phyloP scores from a whole-genome alignment of 1,140 invertebrate genomes.

The Aphaenogaster ashmeadi region DNA sequence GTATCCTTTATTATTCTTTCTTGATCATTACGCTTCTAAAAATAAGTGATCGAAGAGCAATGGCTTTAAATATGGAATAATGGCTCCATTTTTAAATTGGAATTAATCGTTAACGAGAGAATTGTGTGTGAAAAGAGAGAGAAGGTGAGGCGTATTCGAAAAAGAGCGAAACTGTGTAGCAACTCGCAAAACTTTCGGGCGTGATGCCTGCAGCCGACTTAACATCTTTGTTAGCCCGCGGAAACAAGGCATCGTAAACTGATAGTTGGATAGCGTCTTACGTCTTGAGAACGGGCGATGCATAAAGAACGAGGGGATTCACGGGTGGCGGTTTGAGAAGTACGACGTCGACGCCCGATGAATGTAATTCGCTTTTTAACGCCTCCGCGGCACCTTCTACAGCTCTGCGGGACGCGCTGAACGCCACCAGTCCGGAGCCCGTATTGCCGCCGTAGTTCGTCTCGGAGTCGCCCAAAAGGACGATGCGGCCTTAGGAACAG shows the following conservation, averaged over 20 bases:
- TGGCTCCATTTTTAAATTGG: neutral
- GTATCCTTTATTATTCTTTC: neutral
- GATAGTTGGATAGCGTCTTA: conserved; percentile 72
- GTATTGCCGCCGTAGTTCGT: conserved; percentile 79
- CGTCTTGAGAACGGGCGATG: conserved; percentile 88
- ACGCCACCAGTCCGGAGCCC: conserved; percentile 89
- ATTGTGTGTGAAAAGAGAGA: neutral
- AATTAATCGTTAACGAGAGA: conserved; percentile 10
- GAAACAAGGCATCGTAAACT: conserved; percentile 44
- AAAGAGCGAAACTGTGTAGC: conserved; percentile 5
- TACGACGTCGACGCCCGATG: conserved; percentile 91
- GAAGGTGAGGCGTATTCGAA: neutral
- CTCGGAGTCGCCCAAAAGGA: conserved; percentile 85
- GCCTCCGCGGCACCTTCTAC: conserved; percentile 92
- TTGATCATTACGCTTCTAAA: neutral
- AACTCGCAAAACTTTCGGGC: conserved; percentile 24
- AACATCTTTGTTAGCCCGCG: conserved; percentile 43
- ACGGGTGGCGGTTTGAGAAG: conserved; percentile 91
- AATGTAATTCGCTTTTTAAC: conserved; percentile 90
- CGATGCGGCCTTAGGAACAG: conserved; percentile 83
- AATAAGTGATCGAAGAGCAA: neutral
- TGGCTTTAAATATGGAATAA: neutral
- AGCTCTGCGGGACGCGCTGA: conserved; percentile 90
- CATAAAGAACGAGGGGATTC: conserved; percentile 89
- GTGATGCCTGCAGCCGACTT: neutral